Evolutionary conservation across 2,888 invertebrate species (phyloP), one percentile per base, ranked within the genome.

Genomic region (Phanerotoma sp.): DNA sequence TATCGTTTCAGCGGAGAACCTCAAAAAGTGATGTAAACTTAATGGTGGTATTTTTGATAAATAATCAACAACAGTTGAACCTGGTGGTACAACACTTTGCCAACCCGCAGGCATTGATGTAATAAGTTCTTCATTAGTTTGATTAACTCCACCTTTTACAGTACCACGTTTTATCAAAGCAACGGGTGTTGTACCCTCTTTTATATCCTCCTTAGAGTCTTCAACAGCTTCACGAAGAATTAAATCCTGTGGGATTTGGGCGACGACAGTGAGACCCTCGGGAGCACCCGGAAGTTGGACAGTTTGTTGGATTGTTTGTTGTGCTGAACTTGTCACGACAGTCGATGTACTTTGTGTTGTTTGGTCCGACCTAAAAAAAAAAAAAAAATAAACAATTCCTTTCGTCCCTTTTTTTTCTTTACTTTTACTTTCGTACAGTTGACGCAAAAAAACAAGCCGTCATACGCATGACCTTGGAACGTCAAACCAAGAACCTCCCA

Each of bases 241-340:
- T 72, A 89, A 81, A 64, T 89, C 88, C 65, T 86, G 87, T 0
- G 88, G 88, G 51, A 88, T 73, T 9, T 86, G 83, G 1, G 87
- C 83, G 18, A 88, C 80, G 21, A 88, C 83, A 47, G 87, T 88
- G 63, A 88, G 78, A 20, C 87, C 86, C 79, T 82, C 82, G 0
- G 82, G 80, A 4, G 82, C 77, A 18, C 81, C 81, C 4, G 81
- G 81, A 6, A 77, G 62, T 41, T 77, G 77, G 1, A 77, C 76
- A 1, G 76, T 75, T 42, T 77, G 77, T 41, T 76, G 77, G 41
- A 77, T 75, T n/a, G 77, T 76, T 45, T 77, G 77, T 44, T 77
- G 77, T 0, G 75, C 71, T 9, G 73, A 71, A 11, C 76, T 77
- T 4, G 75, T 75, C 20, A 75, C 75, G 0, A 76, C 75, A 0